Base-by-base conservation (phyloP, 2,888 invertebrate species). In the Tricholauxania praeusta region DNA sequence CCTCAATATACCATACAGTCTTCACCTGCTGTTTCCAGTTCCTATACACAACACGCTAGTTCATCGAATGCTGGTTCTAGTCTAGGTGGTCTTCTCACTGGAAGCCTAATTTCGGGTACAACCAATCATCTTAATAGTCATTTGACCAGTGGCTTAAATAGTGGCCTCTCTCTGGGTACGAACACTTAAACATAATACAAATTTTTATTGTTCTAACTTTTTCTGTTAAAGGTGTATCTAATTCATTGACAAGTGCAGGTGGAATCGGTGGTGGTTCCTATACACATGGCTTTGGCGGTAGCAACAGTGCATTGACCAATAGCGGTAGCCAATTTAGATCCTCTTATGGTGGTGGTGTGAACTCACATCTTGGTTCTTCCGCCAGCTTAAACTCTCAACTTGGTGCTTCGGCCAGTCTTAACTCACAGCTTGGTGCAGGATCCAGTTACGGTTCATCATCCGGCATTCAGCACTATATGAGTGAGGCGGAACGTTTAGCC, bases 401-500 rank as follows among this genome's bases (percentile, higher is more conserved):
- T 52, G 78, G 78, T n/a, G 55, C 78, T 73, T 72, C 78, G 69
- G 74, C 80, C 49, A 73, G 48, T 51, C 64, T 71, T 71, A 73
- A 76, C 57, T 55, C 73, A 19, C 75, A 76, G 67, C 78, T 76
- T n/a, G 80, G 78, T 19, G 74, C 73, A 65, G 74, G 74, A 12
- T 76, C 77, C 12, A 12, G 75, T 12, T 75, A 73, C 15, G 75
- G 73, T 10, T 62, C 72, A 69, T 47, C 76, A 3, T 80, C 82
- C 1, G 82, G 82, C 17, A 78, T 87, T 59, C 65, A 74, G 3
- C 78, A 80, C 8, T 82, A 84, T 55, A 84, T 87, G 80, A 79
- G 75, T 17, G 87, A 88, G 79, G 82, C 83, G 0, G 85, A 86
- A 67, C 82, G 83, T 73, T 80, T 84, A 12, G 87, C 87, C 57